These are phyloP conservation scores for Morelia viridis DNA, from an alignment of 2,797 vertebrate genomes.

Conservation along the genomic window DNA sequence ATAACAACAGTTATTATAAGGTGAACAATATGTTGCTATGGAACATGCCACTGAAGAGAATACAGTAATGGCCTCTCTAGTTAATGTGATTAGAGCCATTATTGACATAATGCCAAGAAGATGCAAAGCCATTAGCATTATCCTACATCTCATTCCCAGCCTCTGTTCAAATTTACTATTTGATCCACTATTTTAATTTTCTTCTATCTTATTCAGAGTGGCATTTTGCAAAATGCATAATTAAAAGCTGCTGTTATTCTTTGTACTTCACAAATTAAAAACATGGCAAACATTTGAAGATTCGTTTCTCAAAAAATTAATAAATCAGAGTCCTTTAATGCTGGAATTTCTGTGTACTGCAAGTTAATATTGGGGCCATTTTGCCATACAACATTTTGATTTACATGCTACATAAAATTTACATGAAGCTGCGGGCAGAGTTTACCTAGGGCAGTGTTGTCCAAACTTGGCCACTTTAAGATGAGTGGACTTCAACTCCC, in stretches of 20 bases:
- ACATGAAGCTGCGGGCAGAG: background rate
- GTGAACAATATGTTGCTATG: constrained; percentile 79
- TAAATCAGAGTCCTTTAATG: constrained; percentile 80
- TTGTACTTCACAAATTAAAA: constrained; percentile 81
- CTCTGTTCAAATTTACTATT: constrained; percentile 81
- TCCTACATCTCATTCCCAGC: constrained; percentile 80
- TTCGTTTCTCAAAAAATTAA: constrained; percentile 81
- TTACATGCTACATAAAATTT: background rate
- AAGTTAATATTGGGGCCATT: constrained; percentile 69
- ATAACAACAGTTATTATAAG: constrained; percentile 70
- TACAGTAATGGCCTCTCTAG: constrained; percentile 97
- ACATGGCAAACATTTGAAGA: constrained; percentile 81
- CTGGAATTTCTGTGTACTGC: constrained; percentile 70
- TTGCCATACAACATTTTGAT: constrained; percentile 48
- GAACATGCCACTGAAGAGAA: constrained; percentile 82
- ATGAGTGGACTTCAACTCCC: too few relatives aligned
- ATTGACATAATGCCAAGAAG: constrained; percentile 99
- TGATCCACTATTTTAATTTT: constrained; percentile 84
- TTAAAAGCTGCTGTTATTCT: constrained; percentile 81
- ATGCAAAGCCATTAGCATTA: constrained; percentile 94
- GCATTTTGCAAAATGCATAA: constrained; percentile 81
- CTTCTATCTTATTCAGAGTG: constrained; percentile 76
- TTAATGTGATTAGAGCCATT: constrained; percentile 99
- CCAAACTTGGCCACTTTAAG: background rate
- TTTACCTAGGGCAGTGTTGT: background rate